Evolutionary conservation across 2,888 invertebrate species (phyloP), one percentile per base, ranked within the genome.

Genomic region (Diploptera punctata): DNA sequence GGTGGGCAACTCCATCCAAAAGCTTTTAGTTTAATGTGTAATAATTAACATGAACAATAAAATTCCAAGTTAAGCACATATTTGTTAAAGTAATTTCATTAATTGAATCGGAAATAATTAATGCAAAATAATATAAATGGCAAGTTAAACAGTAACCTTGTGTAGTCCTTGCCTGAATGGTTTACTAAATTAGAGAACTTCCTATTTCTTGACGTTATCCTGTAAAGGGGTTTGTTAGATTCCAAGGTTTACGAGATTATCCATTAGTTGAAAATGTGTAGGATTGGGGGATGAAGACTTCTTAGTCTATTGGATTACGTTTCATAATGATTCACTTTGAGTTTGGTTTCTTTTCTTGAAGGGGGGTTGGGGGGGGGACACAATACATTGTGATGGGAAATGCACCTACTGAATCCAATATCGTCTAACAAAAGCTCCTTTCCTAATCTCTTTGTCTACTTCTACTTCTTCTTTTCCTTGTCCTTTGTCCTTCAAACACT

Each of bases 371-470:
- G 26, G 10, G n/a, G n/a, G 33, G 10, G 33, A 2, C 26, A 29
- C 57, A 24, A 13, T n/a, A 29, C 57, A 57, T 29, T 44, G 65
- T 47, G 38, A 26, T 24, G 29, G 26, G 26, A 65, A 10, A 13
- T 29, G 57, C 16, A 57, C 29, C 29, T 29, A 5, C 33, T 9
- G 65, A 65, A 65, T 65, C 65, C 65, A 65, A 65, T 65, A 65
- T 65, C 43, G 44, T 47, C 44, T 65, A 26, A 65, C 65, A 65
- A 65, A 65, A 43, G 47, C 18, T n/a, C n/a, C n/a, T 65, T 65
- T 65, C 57, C 57, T 57, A 29, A 31, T 57, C 47, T 47, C 65
- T 65, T 65, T 65, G 65, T 47, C 26, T 65, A 24, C 54, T 47
- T 65, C 24, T 65, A 7, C 47, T 65, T 31, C 29, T 44, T 29